A percentile compares a stretch with the other conserved stretches of the same genome.
Evolutionary conservation across 2,888 invertebrate species (phyloP).

Genomic region (Drosophila maculinotata): DNA sequence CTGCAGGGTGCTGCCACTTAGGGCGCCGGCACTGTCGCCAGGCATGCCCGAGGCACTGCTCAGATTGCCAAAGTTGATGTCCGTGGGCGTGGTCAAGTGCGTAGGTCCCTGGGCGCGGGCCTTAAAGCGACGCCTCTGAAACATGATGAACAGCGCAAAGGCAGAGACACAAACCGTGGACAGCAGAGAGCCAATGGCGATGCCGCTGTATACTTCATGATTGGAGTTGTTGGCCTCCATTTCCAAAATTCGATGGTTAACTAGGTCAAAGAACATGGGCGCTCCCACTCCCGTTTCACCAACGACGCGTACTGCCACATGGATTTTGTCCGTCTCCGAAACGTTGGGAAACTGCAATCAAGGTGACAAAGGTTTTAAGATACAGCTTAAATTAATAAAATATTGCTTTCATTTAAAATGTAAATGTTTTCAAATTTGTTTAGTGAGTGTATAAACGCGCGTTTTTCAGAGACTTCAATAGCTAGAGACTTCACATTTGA

Average conservation of each 20-base stretch:
- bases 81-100: constrained; percentile 81
- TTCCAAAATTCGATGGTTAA: constrained; percentile 70
- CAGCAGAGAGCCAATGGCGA: constrained; percentile 82
- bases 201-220: constrained; percentile 82
- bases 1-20: constrained; percentile 81
- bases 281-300: constrained; percentile 84
- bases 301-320: constrained; percentile 84
- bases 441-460: too few relatives aligned
- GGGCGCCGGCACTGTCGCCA: constrained; percentile 81
- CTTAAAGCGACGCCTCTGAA: constrained; percentile 83
- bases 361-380: not conserved
- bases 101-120: constrained; percentile 80
- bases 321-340: constrained; percentile 83
- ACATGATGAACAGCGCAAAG: constrained; percentile 82
- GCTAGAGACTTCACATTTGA: too few relatives aligned
- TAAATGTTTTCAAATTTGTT: too few relatives aligned
- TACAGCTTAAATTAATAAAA: too few relatives aligned
- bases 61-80: constrained; percentile 82
- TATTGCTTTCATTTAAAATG: too few relatives aligned
- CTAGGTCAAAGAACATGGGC: constrained; percentile 83
- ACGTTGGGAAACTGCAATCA: constrained; percentile 82
- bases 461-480: too few relatives aligned
- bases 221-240: constrained; percentile 62
- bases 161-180: constrained; percentile 81
- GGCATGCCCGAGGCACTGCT: constrained; percentile 79